A percentile compares a stretch with the other conserved stretches of the same genome.
These are phyloP conservation scores for Drosophila suboccidentalis DNA, from an alignment of 2,888 invertebrate species.

Conservation along the genomic window DNA sequence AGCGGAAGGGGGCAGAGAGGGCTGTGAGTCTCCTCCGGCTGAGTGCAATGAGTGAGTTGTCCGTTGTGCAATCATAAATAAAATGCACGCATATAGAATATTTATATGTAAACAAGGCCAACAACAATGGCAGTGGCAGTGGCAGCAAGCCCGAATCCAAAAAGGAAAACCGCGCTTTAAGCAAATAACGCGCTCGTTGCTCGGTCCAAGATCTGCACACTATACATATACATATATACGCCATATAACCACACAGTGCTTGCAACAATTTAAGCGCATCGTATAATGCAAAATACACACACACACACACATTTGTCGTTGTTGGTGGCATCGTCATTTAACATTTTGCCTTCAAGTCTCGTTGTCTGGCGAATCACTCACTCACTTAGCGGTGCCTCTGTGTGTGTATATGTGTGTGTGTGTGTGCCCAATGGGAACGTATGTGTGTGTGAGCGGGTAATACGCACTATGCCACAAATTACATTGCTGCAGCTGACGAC, in stretches of 20 bases:
- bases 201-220: slow-evolving; percentile 41
- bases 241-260: slow-evolving; percentile 14
- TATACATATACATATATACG: neutral
- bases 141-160: slow-evolving; percentile 21
- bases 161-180: slow-evolving; percentile 42
- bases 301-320: slow-evolving; percentile 19
- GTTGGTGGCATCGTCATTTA: slow-evolving; percentile 75
- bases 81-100: slow-evolving; percentile 75
- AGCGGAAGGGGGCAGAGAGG: neutral
- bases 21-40: slow-evolving; percentile 16
- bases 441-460: slow-evolving; percentile 31
- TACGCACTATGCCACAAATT: slow-evolving; percentile 67
- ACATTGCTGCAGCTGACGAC: slow-evolving; percentile 70
- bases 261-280: slow-evolving; percentile 50
- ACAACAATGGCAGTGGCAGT: slow-evolving; percentile 27
- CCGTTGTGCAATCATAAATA: slow-evolving; percentile 78
- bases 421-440: neutral
- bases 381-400: slow-evolving; percentile 66
- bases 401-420: slow-evolving; percentile 4
- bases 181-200: slow-evolving; percentile 41
- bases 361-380: slow-evolving; percentile 79
- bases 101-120: slow-evolving; percentile 60
- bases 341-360: slow-evolving; percentile 80
- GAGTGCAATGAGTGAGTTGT: slow-evolving; percentile 61
- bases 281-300: slow-evolving; percentile 42